Conservation (phyloP, 2,888 invertebrate species). For the Marasmarcha lunaedactyla region DNA sequence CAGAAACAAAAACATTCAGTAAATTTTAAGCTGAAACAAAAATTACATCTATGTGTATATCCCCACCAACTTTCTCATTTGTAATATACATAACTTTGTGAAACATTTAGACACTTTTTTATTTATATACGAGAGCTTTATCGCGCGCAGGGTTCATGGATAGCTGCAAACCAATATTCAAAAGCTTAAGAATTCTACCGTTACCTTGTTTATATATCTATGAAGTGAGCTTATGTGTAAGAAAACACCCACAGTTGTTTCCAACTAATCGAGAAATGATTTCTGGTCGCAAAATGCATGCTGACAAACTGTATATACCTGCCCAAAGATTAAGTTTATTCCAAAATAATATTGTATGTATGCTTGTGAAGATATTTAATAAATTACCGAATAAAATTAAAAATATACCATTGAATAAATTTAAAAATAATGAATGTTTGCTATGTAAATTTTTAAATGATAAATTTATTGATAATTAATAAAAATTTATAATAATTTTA, state of each 20-base stretch:
- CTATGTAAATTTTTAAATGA: slow-evolving; percentile 12
- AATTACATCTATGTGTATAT: too few species aligned
- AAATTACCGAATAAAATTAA: too few species aligned
- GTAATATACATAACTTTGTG: too few species aligned
- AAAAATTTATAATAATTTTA: slow-evolving; percentile 6
- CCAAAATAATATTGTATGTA: background rate
- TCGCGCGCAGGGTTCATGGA: slow-evolving; percentile 5
- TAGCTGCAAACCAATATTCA: background rate
- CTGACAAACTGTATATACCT: background rate
- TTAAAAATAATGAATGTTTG: too few species aligned
- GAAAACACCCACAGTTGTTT: background rate
- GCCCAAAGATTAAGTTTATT: background rate
- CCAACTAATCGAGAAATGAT: background rate
- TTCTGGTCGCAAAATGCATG: background rate
- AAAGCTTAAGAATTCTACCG: background rate
- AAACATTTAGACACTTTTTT: too few species aligned
- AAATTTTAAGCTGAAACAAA: too few species aligned
- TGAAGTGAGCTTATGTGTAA: background rate
- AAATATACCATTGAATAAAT: too few species aligned
- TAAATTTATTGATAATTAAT: slow-evolving; percentile 12
- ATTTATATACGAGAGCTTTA: too few species aligned
- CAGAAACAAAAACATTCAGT: too few species aligned
- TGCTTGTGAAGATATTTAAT: background rate
- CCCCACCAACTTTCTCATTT: too few species aligned
- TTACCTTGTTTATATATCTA: background rate